phyloP scores from a whole-genome alignment of 2,797 vertebrate species.

The Melanotaenia parkinsoni region DNA sequence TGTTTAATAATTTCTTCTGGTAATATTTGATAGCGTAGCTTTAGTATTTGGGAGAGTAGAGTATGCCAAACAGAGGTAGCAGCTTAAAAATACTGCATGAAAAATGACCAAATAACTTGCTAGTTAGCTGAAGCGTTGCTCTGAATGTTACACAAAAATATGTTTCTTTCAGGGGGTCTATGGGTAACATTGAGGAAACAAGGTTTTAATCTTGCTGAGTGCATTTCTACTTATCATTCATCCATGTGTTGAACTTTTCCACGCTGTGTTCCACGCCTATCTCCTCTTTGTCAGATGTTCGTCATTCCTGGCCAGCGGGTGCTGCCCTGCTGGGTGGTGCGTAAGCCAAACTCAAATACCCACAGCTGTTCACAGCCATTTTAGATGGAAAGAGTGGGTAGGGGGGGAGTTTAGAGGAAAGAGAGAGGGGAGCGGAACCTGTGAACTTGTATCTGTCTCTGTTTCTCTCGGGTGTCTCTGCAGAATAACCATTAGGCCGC shows the following conservation, averaged over 20 bases:
- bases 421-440: constrained; percentile 43
- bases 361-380: constrained; percentile 69
- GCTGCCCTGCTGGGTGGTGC: constrained; percentile 52
- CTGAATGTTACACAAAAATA: neutral
- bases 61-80: neutral
- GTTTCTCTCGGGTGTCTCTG: constrained; percentile 28
- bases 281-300: constrained; percentile 68
- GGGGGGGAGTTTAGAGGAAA: constrained; percentile 11
- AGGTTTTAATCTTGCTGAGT: constrained; percentile 8
- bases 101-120: neutral
- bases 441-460: constrained; percentile 22
- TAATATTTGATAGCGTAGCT: neutral
- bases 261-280: constrained; percentile 32
- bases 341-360: constrained; percentile 54
- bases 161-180: constrained; percentile 1
- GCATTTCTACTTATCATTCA: constrained; percentile 41
- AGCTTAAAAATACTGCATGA: neutral
- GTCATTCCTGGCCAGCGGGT: constrained; percentile 53
- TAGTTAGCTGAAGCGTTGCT: too few relatives aligned
- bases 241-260: constrained; percentile 40
- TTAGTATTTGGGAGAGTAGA: neutral
- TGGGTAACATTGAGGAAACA: neutral
- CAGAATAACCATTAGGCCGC: constrained; percentile 63
- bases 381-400: constrained; percentile 45
- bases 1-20: too few relatives aligned